Evolutionary conservation across 2,113 vertebrate genomes (phyloP).

Genomic region (Emydura subglobosa): DNA sequence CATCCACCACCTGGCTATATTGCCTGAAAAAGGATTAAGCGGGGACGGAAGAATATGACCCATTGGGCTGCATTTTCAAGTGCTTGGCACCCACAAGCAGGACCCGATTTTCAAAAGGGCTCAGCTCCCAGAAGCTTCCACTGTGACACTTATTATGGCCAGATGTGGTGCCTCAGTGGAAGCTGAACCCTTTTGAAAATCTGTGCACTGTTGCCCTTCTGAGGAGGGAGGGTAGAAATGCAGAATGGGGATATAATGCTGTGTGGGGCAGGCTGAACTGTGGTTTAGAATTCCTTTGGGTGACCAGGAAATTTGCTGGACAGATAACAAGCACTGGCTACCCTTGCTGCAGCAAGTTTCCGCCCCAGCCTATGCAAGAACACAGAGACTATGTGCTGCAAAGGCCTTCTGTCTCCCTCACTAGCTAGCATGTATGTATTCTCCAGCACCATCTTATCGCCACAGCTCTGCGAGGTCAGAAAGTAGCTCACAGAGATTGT

Average conservation of each 20-base stretch:
- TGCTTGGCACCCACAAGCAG: background rate
- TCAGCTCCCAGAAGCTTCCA: background rate
- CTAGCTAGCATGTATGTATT: background rate
- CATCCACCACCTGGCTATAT: background rate
- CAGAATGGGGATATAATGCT: background rate
- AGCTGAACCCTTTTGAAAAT: background rate
- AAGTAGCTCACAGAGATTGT: background rate
- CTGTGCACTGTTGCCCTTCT: accelerated
- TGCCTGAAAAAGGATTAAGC: background rate
- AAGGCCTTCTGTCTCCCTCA: accelerated
- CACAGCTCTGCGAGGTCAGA: background rate
- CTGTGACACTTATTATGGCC: background rate
- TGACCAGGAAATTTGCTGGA: background rate
- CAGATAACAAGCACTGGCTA: background rate
- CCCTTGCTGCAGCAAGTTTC: background rate
- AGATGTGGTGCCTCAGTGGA: background rate
- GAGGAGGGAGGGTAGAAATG: background rate
- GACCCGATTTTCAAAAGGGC: background rate
- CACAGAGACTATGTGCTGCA: background rate
- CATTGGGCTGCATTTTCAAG: background rate
- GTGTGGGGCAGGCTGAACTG: background rate
- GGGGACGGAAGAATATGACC: background rate
- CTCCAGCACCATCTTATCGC: background rate
- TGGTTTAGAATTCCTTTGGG: background rate
- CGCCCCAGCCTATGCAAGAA: background rate